Conservation (phyloP, 2,113 vertebrate genomes). For the Passer domesticus region DNA sequence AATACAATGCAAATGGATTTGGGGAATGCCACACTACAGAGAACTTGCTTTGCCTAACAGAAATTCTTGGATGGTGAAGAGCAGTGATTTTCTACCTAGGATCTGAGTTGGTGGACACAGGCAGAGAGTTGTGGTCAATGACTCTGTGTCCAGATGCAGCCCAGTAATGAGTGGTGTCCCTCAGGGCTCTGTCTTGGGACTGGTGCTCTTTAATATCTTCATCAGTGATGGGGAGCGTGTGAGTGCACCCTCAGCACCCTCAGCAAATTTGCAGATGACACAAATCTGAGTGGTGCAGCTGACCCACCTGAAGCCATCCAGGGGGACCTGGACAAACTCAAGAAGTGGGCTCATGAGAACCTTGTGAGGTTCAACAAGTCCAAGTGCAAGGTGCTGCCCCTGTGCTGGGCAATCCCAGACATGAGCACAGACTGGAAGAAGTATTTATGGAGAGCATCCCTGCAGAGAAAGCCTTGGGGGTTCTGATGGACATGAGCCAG, state of each 20-base stretch:
- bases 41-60: background rate
- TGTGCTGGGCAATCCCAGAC: background rate
- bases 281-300: background rate
- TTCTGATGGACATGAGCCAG: background rate
- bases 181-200: background rate
- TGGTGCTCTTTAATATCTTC: background rate
- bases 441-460: background rate
- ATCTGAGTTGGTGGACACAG: background rate
- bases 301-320: background rate
- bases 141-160: background rate
- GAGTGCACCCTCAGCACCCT: background rate
- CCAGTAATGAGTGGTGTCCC: background rate
- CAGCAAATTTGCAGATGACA: background rate
- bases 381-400: background rate
- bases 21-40: fast-evolving
- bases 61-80: background rate
- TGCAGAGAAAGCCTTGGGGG: background rate
- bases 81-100: background rate
- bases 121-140: background rate
- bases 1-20: background rate
- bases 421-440: background rate
- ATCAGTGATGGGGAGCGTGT: background rate
- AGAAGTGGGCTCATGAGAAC: background rate
- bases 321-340: background rate
- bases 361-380: background rate